phyloP scores from a whole-genome alignment of 2,797 vertebrate genomes.

The Capromys pilorides region DNA sequence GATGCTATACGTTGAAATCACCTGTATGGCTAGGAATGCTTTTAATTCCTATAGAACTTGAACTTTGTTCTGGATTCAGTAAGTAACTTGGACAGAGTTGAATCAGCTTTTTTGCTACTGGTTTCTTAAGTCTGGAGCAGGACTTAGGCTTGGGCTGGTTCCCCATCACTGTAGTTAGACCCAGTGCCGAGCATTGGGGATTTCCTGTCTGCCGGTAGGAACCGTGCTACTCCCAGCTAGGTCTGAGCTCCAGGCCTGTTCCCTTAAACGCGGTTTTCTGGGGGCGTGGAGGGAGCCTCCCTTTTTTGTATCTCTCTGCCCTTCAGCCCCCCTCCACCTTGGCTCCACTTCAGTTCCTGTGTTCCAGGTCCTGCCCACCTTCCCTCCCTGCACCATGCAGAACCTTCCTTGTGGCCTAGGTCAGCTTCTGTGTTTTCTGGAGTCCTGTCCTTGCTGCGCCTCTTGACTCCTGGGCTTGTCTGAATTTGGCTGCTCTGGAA shows the following conservation, averaged over 20 bases:
- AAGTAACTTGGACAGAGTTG: neutral
- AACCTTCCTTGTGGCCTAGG: neutral
- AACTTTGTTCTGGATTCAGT: neutral
- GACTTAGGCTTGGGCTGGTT: no score
- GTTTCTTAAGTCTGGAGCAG: neutral
- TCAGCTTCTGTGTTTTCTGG: accelerated
- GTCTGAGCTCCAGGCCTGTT: no score
- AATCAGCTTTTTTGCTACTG: neutral
- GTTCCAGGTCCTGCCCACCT: no score
- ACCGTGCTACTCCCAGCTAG: neutral
- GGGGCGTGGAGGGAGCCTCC: neutral
- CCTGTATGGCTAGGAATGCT: neutral
- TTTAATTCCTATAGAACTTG: accelerated
- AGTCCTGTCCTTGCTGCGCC: neutral
- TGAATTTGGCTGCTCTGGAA: neutral
- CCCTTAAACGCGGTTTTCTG: neutral
- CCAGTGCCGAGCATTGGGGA: accelerated
- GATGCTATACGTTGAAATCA: neutral
- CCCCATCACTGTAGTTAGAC: accelerated
- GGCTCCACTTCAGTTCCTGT: neutral
- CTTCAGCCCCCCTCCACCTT: neutral
- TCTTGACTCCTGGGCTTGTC: neutral
- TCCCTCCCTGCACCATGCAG: neutral
- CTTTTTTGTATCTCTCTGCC: accelerated
- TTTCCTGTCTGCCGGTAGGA: neutral